Percentiles rank a stretch among this genome's conserved stretches.
Evolutionary conservation across 2,888 invertebrate genomes (phyloP).

Genomic region (Scaptomyza reducta): DNA sequence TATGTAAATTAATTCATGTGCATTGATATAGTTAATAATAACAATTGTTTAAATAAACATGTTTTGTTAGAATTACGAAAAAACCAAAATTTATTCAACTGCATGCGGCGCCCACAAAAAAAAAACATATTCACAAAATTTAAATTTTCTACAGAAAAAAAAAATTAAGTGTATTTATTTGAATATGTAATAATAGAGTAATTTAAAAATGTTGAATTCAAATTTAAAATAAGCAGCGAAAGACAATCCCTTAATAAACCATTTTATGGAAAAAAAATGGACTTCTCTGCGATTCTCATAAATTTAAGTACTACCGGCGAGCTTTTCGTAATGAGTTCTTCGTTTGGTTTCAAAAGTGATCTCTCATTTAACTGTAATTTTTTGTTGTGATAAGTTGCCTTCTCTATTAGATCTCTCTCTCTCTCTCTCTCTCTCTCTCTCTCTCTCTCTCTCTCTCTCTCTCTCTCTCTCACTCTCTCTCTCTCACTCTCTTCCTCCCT

Average conservation of each 20-base stretch:
- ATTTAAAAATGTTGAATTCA: too few relatives aligned
- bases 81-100: not conserved
- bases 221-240: too few relatives aligned
- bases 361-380: not conserved
- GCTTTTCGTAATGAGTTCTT: not conserved
- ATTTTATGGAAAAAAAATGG: too few relatives aligned
- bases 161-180: not conserved
- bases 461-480: not conserved
- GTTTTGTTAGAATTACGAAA: not conserved
- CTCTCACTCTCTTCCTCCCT: not conserved
- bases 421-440: not conserved
- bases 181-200: too few relatives aligned
- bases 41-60: not conserved
- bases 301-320: not conserved
- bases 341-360: not conserved
- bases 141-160: not conserved
- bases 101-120: not conserved
- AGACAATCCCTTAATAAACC: too few relatives aligned
- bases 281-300: not conserved
- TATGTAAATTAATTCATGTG: constrained; percentile 10
- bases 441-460: not conserved
- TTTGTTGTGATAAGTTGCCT: not conserved
- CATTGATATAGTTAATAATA: constrained; percentile 5
- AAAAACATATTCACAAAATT: not conserved
- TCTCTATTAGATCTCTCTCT: not conserved